A percentile compares a stretch with the other conserved stretches of the same genome.
Evolutionary conservation across 2,113 vertebrate genomes (phyloP).

Genomic region (Dicaeum eximium): DNA sequence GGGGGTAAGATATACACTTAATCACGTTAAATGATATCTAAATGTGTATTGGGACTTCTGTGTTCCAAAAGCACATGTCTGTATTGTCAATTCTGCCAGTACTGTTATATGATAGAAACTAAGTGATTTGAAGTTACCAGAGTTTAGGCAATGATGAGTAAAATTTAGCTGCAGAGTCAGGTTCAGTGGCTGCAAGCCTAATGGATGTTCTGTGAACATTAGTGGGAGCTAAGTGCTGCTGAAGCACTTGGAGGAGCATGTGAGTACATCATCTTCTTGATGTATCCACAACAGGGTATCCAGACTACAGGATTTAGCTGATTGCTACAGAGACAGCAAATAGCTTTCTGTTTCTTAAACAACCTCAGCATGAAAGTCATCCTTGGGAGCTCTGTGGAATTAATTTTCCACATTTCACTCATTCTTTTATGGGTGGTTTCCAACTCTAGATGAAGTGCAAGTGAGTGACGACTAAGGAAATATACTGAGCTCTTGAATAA

Average conservation of each 20-base stretch:
- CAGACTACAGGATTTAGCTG: neutral
- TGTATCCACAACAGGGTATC: neutral
- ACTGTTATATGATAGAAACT: neutral
- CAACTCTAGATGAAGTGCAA: neutral
- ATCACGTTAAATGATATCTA: neutral
- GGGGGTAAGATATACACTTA: neutral
- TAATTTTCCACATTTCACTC: neutral
- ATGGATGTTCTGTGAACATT: neutral
- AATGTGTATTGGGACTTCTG: neutral
- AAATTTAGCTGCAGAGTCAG: constrained; percentile 28
- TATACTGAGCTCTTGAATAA: neutral
- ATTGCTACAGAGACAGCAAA: neutral
- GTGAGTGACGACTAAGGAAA: neutral
- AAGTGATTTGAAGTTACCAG: neutral
- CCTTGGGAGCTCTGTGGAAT: neutral
- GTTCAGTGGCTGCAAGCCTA: neutral
- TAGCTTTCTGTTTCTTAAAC: neutral
- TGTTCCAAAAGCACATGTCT: neutral
- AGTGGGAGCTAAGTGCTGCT: neutral
- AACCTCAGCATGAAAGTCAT: neutral
- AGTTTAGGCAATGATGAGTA: neutral
- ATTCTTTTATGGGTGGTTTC: neutral
- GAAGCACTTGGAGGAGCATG: neutral
- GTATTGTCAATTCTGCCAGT: neutral
- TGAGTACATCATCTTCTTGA: neutral